Conservation (phyloP, 2,797 vertebrate genomes). For the Sarcoramphus papa region DNA sequence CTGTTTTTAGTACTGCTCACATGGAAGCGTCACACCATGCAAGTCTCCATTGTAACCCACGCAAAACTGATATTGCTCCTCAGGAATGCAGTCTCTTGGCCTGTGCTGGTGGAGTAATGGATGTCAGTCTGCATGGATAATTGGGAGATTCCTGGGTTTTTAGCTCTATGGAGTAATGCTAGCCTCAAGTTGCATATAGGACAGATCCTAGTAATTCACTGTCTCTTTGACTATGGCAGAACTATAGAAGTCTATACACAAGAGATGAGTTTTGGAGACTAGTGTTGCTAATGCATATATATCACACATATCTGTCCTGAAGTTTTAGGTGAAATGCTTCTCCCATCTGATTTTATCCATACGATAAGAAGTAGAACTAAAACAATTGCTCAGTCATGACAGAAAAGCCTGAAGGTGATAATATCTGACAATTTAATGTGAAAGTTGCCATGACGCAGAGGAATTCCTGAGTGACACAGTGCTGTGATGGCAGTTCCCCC, state of each 20-base stretch:
- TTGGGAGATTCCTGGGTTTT: background rate
- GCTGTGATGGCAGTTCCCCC: background rate
- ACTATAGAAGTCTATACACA: background rate
- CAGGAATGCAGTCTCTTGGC: background rate
- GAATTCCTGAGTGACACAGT: background rate
- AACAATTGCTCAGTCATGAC: background rate
- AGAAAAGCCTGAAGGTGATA: background rate
- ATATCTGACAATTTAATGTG: background rate
- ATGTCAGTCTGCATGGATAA: background rate
- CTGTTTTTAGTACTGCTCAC: constrained; percentile 18
- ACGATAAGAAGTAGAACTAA: background rate
- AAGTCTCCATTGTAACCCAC: background rate
- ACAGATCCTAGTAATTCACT: background rate
- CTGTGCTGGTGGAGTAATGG: background rate
- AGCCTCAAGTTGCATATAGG: background rate
- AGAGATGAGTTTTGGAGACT: background rate
- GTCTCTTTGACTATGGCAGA: background rate
- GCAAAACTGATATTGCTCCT: background rate
- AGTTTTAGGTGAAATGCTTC: background rate
- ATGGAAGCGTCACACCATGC: background rate
- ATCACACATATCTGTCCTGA: background rate
- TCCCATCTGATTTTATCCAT: background rate
- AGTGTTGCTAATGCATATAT: accelerated
- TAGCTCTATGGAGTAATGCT: background rate
- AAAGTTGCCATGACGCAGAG: accelerated